These are phyloP conservation scores for Chorisops tibialis DNA, from an alignment of 2,888 invertebrate genomes.

Conservation along the genomic window DNA sequence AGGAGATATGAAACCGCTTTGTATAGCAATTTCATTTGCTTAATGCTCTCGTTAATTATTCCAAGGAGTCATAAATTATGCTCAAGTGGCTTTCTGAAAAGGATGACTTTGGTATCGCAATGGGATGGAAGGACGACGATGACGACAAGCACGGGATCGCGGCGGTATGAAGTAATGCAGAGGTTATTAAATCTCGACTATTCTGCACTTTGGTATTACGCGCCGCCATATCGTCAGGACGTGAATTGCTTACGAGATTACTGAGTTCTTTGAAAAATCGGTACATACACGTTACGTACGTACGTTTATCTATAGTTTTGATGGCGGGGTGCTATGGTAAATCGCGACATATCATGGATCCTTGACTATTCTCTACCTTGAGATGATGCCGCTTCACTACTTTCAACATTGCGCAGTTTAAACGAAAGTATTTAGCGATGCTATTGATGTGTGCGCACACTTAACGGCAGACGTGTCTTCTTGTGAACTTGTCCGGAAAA, in stretches of 20 bases:
- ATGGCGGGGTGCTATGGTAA: background rate
- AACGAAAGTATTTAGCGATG: background rate
- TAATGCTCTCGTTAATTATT: slow-evolving; percentile 14
- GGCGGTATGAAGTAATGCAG: background rate
- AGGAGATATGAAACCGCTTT: slow-evolving; percentile 1
- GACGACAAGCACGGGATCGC: background rate
- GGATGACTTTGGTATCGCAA: background rate
- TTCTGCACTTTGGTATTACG: background rate
- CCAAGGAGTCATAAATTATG: slow-evolving; percentile 12
- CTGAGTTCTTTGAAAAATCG: background rate
- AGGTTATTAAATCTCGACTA: slow-evolving; percentile 1
- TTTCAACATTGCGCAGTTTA: too few species aligned
- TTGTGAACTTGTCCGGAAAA: background rate
- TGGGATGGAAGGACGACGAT: background rate
- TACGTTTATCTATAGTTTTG: background rate
- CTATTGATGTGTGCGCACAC: background rate
- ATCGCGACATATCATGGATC: background rate
- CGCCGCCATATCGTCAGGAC: background rate
- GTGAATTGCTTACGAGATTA: slow-evolving; percentile 8
- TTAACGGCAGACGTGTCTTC: slow-evolving; percentile 1
- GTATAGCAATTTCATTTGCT: slow-evolving; percentile 2
- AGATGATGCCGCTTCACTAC: background rate
- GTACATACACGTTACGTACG: background rate
- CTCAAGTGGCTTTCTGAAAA: background rate
- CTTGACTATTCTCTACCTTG: background rate